phyloP scores from a whole-genome alignment of 2,888 invertebrate genomes.

The Harmothoe impar region DNA sequence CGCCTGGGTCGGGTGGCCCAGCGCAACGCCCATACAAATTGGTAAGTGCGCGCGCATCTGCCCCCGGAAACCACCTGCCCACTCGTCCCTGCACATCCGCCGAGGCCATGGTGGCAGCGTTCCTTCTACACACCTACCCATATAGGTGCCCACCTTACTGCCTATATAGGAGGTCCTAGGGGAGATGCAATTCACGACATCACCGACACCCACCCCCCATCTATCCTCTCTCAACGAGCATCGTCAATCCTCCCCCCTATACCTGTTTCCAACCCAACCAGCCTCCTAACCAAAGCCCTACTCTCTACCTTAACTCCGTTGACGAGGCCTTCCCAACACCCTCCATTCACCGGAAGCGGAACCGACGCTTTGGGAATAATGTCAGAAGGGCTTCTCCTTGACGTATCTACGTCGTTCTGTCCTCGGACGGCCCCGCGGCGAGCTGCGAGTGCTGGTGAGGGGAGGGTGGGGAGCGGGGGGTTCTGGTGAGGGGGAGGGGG shows the following conservation, averaged over 20 bases:
- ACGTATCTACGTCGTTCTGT: not conserved
- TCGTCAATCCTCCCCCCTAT: not conserved
- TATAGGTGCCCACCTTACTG: not conserved
- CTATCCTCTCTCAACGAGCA: no score
- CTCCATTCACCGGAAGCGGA: not conserved
- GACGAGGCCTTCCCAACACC: not conserved
- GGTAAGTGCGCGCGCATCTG: not conserved
- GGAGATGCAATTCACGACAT: slow-evolving; percentile 6
- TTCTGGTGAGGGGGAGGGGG: not conserved
- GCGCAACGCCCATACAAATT: slow-evolving; percentile 29
- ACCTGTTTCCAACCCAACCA: no score
- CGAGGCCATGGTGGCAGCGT: not conserved
- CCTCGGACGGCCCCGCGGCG: not conserved
- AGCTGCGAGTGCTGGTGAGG: no score
- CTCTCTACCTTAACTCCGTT: not conserved
- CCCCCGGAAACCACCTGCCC: slow-evolving; percentile 23
- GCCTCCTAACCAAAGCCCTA: not conserved
- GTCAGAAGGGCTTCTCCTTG: not conserved
- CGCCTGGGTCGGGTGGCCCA: not conserved
- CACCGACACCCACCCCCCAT: not conserved
- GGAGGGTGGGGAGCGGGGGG: not conserved
- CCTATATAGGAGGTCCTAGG: not conserved
- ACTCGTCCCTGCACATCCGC: not conserved
- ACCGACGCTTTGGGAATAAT: not conserved
- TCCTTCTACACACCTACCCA: not conserved